Evolutionary conservation across 2,888 invertebrate genomes (phyloP).

Genomic region (Himalopsyche tibetana): DNA sequence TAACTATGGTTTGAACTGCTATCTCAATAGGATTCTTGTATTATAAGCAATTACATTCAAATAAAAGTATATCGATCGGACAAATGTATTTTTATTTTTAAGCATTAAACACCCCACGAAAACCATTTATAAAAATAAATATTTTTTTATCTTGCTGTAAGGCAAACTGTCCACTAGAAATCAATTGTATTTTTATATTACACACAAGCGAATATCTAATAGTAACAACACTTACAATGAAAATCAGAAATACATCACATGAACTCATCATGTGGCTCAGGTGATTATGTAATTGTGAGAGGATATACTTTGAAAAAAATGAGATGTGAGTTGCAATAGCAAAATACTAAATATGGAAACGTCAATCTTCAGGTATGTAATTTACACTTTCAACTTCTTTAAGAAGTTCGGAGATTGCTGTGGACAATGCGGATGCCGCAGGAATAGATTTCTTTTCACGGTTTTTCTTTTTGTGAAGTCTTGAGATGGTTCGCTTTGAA

Average conservation of each 20-base stretch:
- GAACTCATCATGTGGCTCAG: too few species aligned
- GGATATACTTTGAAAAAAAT: too few species aligned
- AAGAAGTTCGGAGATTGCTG: slow-evolving; percentile 55
- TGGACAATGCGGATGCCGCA: slow-evolving; percentile 24
- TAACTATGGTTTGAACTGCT: slow-evolving; percentile 58
- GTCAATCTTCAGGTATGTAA: slow-evolving; percentile 48
- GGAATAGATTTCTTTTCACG: not conserved
- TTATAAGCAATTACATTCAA: slow-evolving; percentile 54
- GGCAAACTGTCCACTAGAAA: too few species aligned
- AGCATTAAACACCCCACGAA: not conserved
- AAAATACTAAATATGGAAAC: too few species aligned
- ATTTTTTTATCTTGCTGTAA: too few species aligned
- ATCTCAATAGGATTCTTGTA: slow-evolving; percentile 62
- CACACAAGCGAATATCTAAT: too few species aligned
- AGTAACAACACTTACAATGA: too few species aligned
- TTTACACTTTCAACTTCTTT: slow-evolving; percentile 58
- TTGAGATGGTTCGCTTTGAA: slow-evolving; percentile 54
- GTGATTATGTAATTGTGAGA: too few species aligned
- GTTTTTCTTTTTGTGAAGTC: slow-evolving; percentile 41
- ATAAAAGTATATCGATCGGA: slow-evolving; percentile 61
- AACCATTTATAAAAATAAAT: not conserved
- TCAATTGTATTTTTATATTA: too few species aligned
- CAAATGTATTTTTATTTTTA: slow-evolving; percentile 38
- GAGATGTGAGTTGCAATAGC: not conserved
- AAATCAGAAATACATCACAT: too few species aligned